These are phyloP conservation scores for Thalassophryne amazonica DNA, from an alignment of 2,797 vertebrate genomes.

Conservation along the genomic window DNA sequence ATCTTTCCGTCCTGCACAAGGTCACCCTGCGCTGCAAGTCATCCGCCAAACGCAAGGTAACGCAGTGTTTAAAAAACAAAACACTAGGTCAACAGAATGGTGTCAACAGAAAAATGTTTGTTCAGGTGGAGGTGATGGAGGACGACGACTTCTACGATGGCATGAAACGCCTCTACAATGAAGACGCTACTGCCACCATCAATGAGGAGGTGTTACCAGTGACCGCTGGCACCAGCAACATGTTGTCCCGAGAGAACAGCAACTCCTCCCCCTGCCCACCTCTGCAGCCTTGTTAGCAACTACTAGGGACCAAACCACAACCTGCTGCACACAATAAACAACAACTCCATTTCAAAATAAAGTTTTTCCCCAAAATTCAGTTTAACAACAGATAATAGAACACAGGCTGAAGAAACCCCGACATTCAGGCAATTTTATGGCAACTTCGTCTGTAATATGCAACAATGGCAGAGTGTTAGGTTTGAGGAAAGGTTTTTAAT, in stretches of 20 bases:
- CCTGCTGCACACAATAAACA: constrained; percentile 16
- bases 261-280: constrained; percentile 87
- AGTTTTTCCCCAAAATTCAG: background rate
- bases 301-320: constrained; percentile 75
- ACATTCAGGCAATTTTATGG: background rate
- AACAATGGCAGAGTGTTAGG: background rate
- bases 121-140: constrained; percentile 92
- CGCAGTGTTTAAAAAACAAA: rapidly evolving
- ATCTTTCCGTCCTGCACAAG: constrained; percentile 61
- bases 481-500: no score
- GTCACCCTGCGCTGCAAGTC: constrained; percentile 79
- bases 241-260: constrained; percentile 77
- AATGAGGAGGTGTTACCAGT: constrained; percentile 70
- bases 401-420: background rate
- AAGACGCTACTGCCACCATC: constrained; percentile 69
- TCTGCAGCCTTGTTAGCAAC: constrained; percentile 86
- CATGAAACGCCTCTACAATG: constrained; percentile 96
- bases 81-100: background rate
- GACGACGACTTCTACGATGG: constrained; percentile 95
- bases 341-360: background rate
- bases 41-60: constrained; percentile 89
- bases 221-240: constrained; percentile 28
- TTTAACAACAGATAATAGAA: background rate
- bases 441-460: background rate
- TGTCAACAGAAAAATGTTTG: background rate